phyloP scores from a whole-genome alignment of 2,797 vertebrate genomes.

The Protonibea diacanthus region DNA sequence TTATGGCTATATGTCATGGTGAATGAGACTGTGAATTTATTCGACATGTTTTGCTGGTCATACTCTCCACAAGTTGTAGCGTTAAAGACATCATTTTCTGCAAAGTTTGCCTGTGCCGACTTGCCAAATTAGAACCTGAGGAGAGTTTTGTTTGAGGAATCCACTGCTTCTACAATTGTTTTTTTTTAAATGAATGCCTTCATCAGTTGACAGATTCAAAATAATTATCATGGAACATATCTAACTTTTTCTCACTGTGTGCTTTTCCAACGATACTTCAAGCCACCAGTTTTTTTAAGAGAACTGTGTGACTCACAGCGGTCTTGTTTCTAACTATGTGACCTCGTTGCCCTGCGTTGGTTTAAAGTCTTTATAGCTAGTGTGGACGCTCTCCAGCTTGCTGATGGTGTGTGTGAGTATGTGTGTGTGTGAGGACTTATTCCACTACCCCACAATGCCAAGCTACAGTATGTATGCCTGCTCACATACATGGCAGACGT shows the following conservation, averaged over 20 bases:
- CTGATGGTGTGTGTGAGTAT: constrained; percentile 48
- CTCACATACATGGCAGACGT: constrained; percentile 74
- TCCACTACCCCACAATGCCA: constrained; percentile 63
- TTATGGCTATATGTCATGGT: constrained; percentile 4
- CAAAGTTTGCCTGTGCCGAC: constrained; percentile 28
- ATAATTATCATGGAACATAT: constrained; percentile 30
- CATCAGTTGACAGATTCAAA: constrained; percentile 1
- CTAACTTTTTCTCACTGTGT: constrained; percentile 32
- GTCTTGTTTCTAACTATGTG: constrained; percentile 56
- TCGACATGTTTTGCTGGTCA: constrained; percentile 1
- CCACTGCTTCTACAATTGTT: not conserved
- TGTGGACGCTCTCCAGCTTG: constrained; percentile 67
- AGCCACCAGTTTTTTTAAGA: constrained; percentile 54
- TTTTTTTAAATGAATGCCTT: constrained; percentile 18
- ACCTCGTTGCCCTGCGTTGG: constrained; percentile 65
- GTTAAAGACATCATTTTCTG: constrained; percentile 26
- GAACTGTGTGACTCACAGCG: constrained; percentile 57
- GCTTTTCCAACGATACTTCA: constrained; percentile 46
- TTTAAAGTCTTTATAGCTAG: constrained; percentile 66
- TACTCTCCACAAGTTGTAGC: constrained; percentile 5
- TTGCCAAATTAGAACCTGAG: not conserved
- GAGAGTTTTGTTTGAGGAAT: constrained; percentile 14
- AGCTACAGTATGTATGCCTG: constrained; percentile 65
- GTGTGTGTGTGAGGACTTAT: constrained; percentile 54
- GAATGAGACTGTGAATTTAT: not conserved